These are phyloP conservation scores for Crotalus tigris DNA, from an alignment of 2,113 vertebrate genomes.

Conservation along the genomic window DNA sequence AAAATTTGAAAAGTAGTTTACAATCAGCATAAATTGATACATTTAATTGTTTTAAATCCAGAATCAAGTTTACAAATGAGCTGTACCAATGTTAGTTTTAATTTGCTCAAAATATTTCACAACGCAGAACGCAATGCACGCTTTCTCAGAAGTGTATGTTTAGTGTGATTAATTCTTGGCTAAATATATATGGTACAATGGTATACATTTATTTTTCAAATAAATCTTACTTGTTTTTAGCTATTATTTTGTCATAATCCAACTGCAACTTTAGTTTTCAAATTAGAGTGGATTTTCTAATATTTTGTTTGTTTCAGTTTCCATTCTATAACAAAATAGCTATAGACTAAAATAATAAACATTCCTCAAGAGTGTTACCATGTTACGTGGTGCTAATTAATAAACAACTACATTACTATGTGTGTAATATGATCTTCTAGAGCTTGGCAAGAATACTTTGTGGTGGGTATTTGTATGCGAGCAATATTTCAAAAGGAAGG, in stretches of 20 bases:
- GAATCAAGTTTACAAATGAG: neutral
- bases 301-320: neutral
- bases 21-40: neutral
- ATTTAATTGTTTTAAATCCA: neutral
- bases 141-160: neutral
- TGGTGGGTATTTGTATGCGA: neutral
- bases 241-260: neutral
- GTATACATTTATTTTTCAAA: slow-evolving; percentile 2
- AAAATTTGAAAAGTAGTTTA: neutral
- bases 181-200: neutral
- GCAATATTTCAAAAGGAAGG: neutral
- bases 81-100: neutral
- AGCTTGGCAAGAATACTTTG: neutral
- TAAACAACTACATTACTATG: neutral
- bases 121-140: neutral
- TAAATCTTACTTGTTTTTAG: neutral
- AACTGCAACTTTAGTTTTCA: neutral
- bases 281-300: neutral
- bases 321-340: neutral
- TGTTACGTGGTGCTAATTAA: neutral
- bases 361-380: neutral
- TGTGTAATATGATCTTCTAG: neutral
- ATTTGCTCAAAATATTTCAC: neutral
- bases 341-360: neutral
- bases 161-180: neutral